These are phyloP conservation scores for Phaethornis superciliosus DNA, from an alignment of 2,113 vertebrate species.

Conservation along the genomic window DNA sequence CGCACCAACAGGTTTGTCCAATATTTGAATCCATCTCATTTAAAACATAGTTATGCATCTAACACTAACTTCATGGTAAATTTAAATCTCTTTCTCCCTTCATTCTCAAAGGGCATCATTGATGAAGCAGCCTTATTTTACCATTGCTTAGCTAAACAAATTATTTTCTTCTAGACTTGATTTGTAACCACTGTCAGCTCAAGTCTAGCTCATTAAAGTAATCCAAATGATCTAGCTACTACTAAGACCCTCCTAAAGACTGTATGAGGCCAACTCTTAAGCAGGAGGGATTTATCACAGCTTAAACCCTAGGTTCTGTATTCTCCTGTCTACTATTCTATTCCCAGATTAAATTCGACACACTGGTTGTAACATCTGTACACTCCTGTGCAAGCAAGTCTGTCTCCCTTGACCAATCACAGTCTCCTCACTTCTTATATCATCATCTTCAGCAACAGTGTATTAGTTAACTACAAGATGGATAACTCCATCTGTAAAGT, in stretches of 20 bases:
- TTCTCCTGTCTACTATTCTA: background rate
- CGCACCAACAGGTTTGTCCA: background rate
- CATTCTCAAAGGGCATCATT: background rate
- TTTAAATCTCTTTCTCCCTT: background rate
- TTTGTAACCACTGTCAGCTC: background rate
- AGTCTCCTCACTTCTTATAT: background rate
- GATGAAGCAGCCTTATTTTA: background rate
- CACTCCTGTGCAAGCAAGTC: background rate
- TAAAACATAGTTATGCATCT: background rate
- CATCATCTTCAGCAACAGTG: background rate
- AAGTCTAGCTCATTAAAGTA: background rate
- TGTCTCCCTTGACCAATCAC: background rate
- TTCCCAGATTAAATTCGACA: background rate
- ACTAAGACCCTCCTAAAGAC: background rate
- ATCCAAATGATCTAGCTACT: background rate
- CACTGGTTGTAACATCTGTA: background rate
- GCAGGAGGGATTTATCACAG: background rate
- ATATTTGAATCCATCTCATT: background rate
- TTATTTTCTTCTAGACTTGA: background rate
- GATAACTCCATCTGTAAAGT: background rate
- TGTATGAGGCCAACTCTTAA: background rate
- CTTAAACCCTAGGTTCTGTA: background rate
- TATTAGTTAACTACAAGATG: background rate
- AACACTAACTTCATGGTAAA: background rate
- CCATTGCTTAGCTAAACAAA: background rate